Evolutionary conservation across 1,140 invertebrate genomes (phyloP), one percentile per base, ranked within the genome.

Genomic region (Chironomus tepperi): DNA sequence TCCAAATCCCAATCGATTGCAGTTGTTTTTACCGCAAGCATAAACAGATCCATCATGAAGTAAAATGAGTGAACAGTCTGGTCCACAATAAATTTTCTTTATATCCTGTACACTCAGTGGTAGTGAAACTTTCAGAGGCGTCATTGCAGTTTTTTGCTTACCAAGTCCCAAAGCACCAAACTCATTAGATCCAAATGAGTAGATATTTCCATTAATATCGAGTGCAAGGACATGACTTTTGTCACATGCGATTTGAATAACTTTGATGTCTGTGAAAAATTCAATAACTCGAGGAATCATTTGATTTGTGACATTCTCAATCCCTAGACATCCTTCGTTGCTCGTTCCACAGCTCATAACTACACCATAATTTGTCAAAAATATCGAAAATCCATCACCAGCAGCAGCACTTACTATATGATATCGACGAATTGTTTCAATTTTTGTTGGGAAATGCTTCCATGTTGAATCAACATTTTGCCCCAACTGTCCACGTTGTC

Each of bases 341-440:
- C 89, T 89, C 82, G 89, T 86, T 0, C 92, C 91, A 82, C 90
- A 92, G 65, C 88, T 89, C 79, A 92, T 84, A 0, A 92, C 81
- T 43, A 90, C 87, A 15, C 92, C 91, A 75, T 88, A 87, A 77
- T 90, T 87, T 75, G 87, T 89, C 15, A 88, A 84, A 79, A 93
- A 90, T 19, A 92, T 80, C 77, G 88, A 86, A 78, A 87, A 88
- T 5, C 84, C 84, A 73, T 87, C 84, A 2, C 88, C 88, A 64
- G 86, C 87, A 75, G 81, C 83, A 18, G 87, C 83, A 43, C 85
- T 86, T 16, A 86, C 84, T 73, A 90, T 86, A 43, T 86, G 86
- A 78, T 90, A 89, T 73, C 85, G 86, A 75, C 84, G 85, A 1
- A 91, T 81, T 10, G 84, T 81, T 75, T 89, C 85, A 19, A 91